phyloP scores from a whole-genome alignment of 2,888 invertebrate genomes.

The Steinernema scapterisci region DNA sequence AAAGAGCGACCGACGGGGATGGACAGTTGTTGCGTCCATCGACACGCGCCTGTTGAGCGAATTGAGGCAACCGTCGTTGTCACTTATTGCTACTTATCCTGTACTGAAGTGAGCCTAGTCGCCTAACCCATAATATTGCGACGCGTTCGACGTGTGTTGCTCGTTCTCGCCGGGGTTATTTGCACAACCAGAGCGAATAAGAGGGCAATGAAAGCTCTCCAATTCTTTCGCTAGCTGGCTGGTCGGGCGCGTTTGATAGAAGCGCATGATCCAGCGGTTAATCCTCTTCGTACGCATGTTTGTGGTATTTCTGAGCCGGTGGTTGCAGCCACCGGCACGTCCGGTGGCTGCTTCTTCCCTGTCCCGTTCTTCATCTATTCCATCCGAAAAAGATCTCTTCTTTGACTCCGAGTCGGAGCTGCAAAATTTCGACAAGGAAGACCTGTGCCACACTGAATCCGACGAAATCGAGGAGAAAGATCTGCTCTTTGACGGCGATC shows the following conservation, averaged over 20 bases:
- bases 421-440: no score
- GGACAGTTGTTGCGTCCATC: conserved; percentile 30
- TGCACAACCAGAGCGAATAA: background rate
- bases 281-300: conserved; percentile 10
- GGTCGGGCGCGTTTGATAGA: background rate
- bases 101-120: background rate
- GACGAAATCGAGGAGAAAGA: background rate
- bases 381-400: background rate
- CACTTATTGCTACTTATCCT: conserved; percentile 23
- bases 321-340: background rate
- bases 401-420: no score
- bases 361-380: background rate
- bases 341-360: conserved; percentile 2
- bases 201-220: conserved; percentile 15
- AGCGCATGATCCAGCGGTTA: conserved; percentile 16
- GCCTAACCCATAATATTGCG: conserved; percentile 6
- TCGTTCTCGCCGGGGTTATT: background rate
- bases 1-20: background rate
- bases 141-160: background rate
- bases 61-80: conserved; percentile 18
- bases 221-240: background rate
- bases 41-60: conserved; percentile 16
- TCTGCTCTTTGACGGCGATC: background rate
- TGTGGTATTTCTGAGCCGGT: conserved; percentile 28
- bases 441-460: no score